Base-by-base conservation (phyloP, 1,140 invertebrate genomes). In the Solenopsis invicta region DNA sequence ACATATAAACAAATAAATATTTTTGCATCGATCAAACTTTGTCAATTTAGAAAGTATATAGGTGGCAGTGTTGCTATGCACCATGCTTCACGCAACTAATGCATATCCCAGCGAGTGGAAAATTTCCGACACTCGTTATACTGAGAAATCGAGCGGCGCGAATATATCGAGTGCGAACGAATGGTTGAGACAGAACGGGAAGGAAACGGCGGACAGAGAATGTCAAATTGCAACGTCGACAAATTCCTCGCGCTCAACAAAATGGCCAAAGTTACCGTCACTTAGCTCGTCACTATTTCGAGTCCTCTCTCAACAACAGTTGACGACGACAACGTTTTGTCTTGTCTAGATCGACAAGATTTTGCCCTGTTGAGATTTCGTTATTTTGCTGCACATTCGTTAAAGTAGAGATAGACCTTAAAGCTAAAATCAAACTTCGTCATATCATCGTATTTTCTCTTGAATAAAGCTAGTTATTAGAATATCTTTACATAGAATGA, bases 241-340 rank as follows among this genome's bases (percentile, higher is more conserved):
- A 92, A 94, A 95, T 95, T 95, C 94, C 94, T 93, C 89, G 87
- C 87, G 88, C 90, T 93, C 88, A 92, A 92, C 91, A 92, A 93
- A 94, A 95, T 94, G 93, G 92, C 93, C 92, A 94, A 93, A 94
- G 90, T 91, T 91, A 88, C 77, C 85, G 85, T 88, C 88, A 88
- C 81, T 90, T 62, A 8, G 82, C 87, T 92, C 89, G 92, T 92
- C 92, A 92, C 93, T 93, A 90, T 94, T 93, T 93, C 91, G 90
- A 89, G 86, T 93, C 92, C 69, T 90, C 34, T 71, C 62, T 50
- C 29, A 41, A 34, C 24, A 18, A 72, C 12, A n/a, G 41, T 50
- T 48, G 29, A 54, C 37, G 72, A 59, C 69, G 72, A 66, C 86
- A 24, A 74, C 13, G 24, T 9, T 78, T 87, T 45, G 64, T 24